phyloP scores from a whole-genome alignment of 2,888 invertebrate species.

The Thalpophila matura region DNA sequence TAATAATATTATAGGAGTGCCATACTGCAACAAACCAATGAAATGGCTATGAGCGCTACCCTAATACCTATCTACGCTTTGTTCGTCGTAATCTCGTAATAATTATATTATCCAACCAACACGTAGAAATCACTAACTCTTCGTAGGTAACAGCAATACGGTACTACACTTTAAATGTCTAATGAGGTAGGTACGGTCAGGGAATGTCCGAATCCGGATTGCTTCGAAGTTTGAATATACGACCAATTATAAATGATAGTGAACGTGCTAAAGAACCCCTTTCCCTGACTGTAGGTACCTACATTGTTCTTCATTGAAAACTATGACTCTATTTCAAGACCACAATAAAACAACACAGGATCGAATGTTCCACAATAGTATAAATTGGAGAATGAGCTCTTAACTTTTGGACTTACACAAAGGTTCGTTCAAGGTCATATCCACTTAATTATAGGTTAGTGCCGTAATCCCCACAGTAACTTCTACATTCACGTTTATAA shows the following conservation, averaged over 20 bases:
- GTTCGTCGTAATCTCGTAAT: background rate
- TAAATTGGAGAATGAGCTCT: background rate
- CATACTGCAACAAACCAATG: background rate
- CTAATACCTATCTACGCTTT: no score
- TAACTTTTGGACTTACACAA: conserved; percentile 1
- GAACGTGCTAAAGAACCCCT: no score
- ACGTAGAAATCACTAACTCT: background rate
- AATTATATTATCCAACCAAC: no score
- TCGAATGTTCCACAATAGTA: no score
- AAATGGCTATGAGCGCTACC: background rate
- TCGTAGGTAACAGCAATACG: background rate
- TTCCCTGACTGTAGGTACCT: no score
- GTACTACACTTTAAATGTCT: background rate
- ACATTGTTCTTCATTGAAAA: no score
- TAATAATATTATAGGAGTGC: background rate
- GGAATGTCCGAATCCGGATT: no score
- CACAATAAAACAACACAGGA: no score
- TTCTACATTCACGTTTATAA: conserved; percentile 8
- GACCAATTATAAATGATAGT: no score
- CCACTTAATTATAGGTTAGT: background rate
- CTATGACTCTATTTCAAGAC: background rate
- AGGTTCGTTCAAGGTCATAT: conserved; percentile 3
- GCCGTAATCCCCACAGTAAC: background rate
- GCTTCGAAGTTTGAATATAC: no score
- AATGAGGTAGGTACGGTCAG: background rate